Evolutionary conservation across 2,113 vertebrate genomes (phyloP).

Genomic region (Ellobius talpinus): DNA sequence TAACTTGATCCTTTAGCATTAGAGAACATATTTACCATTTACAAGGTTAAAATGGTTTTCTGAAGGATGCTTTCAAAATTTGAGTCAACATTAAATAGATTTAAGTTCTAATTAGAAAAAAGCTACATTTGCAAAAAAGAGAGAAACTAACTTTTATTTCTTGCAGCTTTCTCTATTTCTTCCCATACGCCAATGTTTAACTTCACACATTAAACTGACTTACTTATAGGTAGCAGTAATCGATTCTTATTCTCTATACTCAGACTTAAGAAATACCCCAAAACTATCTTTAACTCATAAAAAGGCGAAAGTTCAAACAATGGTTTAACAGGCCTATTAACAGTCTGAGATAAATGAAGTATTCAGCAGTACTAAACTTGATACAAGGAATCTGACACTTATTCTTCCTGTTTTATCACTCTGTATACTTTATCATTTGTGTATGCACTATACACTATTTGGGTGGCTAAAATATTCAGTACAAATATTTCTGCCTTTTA

Average conservation of each 20-base stretch:
- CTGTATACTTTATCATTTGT: not conserved
- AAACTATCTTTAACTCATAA: not conserved
- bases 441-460: not conserved
- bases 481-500: slow-evolving; percentile 50
- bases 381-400: not conserved
- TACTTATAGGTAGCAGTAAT: not conserved
- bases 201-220: slow-evolving; percentile 13
- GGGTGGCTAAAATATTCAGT: slow-evolving; percentile 19
- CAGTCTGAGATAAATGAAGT: not conserved
- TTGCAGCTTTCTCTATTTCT: not conserved
- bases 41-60: not conserved
- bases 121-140: not conserved
- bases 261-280: not conserved
- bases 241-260: not conserved
- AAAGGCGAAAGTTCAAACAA: not conserved
- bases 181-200: slow-evolving; percentile 2
- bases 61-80: not conserved
- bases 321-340: not conserved
- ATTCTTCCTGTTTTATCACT: not conserved
- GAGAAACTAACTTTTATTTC: not conserved
- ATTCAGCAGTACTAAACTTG: slow-evolving; percentile 44
- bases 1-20: not conserved
- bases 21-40: not conserved
- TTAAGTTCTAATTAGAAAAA: slow-evolving; percentile 50
- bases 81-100: not conserved